Conservation (phyloP, 2,888 invertebrate species). For the Apeira syringaria region DNA sequence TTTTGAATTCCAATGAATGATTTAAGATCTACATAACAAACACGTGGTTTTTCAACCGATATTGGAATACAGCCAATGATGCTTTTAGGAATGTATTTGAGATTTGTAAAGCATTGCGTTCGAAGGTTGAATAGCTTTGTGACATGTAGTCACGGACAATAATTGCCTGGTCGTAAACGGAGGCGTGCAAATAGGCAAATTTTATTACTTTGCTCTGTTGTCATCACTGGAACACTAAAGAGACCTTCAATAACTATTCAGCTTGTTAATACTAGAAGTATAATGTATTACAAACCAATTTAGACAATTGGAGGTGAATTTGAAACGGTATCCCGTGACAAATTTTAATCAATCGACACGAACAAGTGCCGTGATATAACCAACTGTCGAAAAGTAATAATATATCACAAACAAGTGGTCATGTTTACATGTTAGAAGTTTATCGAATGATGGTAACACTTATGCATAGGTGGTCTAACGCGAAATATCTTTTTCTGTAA, state of each 20-base stretch:
- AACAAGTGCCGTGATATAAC: not conserved
- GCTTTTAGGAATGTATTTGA: conserved; percentile 26
- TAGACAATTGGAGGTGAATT: conserved; percentile 38
- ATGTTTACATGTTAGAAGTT: too few species aligned
- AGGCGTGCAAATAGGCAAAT: conserved; percentile 39
- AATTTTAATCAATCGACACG: conserved; percentile 13
- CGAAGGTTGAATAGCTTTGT: conserved; percentile 38
- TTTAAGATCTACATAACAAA: conserved; percentile 34
- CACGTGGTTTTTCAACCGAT: conserved; percentile 31
- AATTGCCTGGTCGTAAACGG: conserved; percentile 45
- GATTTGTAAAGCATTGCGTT: conserved; percentile 29
- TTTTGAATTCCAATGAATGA: conserved; percentile 22
- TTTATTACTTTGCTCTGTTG: conserved; percentile 48
- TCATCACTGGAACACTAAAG: conserved; percentile 37
- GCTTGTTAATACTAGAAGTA: conserved; percentile 47
- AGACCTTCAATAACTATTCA: conserved; percentile 56
- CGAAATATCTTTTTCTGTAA: too few species aligned
- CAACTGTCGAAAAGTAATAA: not conserved
- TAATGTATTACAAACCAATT: conserved; percentile 42
- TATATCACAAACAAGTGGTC: too few species aligned
- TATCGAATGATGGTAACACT: too few species aligned
- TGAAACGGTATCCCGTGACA: conserved; percentile 18
- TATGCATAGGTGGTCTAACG: too few species aligned
- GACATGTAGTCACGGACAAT: conserved; percentile 42
- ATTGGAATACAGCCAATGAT: conserved; percentile 47